Conservation (phyloP, 2,797 vertebrate genomes). For the Mergus octosetaceus region DNA sequence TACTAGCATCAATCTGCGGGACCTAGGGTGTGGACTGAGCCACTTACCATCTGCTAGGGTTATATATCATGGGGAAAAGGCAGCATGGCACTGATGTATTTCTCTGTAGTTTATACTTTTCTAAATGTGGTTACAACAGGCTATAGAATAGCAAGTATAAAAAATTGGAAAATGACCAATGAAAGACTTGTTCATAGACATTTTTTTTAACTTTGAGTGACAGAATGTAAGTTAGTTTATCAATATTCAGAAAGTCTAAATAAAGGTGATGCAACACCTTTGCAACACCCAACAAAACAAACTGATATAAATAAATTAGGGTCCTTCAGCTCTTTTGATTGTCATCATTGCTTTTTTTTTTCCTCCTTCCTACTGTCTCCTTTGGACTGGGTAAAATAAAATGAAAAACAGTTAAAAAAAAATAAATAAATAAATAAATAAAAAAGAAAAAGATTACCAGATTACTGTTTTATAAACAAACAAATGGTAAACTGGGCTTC, state of each 20-base stretch:
- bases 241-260: not conserved
- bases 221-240: not conserved
- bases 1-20: not conserved
- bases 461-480: too few relatives aligned
- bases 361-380: not conserved
- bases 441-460: too few relatives aligned
- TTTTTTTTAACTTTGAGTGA: not conserved
- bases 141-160: not conserved
- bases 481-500: not conserved
- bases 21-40: not conserved
- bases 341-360: too few relatives aligned
- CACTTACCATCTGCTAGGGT: not conserved
- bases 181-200: not conserved
- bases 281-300: not conserved
- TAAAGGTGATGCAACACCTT: not conserved
- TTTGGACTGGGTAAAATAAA: not conserved
- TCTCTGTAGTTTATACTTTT: not conserved
- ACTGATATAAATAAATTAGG: rapidly evolving
- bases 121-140: not conserved
- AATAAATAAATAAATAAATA: not conserved
- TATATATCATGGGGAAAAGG: not conserved
- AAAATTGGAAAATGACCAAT: not conserved
- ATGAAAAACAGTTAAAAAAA: not conserved
- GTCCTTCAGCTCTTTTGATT: not conserved
- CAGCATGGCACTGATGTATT: not conserved